Percentiles rank a stretch among this genome's conserved stretches.
Evolutionary conservation across 1,140 invertebrate species (phyloP).

Genomic region (Hyles euphorbiae): DNA sequence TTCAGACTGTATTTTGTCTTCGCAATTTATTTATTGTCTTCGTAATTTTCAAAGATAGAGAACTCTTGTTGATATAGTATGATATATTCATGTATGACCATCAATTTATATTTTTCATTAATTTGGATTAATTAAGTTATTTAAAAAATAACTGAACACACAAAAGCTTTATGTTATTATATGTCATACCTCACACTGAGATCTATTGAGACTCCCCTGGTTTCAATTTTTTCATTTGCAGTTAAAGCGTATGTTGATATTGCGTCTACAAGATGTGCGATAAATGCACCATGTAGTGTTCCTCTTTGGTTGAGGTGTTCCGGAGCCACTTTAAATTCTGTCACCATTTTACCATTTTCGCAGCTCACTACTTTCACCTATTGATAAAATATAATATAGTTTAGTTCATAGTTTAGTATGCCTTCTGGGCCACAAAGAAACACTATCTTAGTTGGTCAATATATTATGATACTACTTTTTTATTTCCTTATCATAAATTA

Average conservation of each 20-base stretch:
- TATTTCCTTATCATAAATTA: too few relatives aligned
- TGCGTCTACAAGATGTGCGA: slow-evolving; percentile 87
- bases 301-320: slow-evolving; percentile 87
- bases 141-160: too few relatives aligned
- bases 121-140: too few relatives aligned
- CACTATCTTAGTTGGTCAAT: background rate
- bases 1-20: too few relatives aligned
- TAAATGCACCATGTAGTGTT: slow-evolving; percentile 90
- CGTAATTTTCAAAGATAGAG: too few relatives aligned
- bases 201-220: slow-evolving; percentile 78
- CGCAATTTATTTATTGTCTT: too few relatives aligned
- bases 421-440: background rate
- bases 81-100: too few relatives aligned
- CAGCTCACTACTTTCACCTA: slow-evolving; percentile 83
- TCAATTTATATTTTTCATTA: too few relatives aligned
- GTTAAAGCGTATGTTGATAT: slow-evolving; percentile 89
- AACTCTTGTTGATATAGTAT: too few relatives aligned
- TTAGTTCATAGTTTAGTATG: background rate
- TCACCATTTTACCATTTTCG: slow-evolving; percentile 80
- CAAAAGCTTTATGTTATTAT: too few relatives aligned
- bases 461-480: too few relatives aligned
- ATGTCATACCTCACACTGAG: slow-evolving; percentile 57
- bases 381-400: slow-evolving; percentile 10
- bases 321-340: slow-evolving; percentile 85
- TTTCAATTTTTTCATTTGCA: slow-evolving; percentile 76